phyloP scores from a whole-genome alignment of 2,888 invertebrate genomes.

The Caenorhabditis sulstoni region DNA sequence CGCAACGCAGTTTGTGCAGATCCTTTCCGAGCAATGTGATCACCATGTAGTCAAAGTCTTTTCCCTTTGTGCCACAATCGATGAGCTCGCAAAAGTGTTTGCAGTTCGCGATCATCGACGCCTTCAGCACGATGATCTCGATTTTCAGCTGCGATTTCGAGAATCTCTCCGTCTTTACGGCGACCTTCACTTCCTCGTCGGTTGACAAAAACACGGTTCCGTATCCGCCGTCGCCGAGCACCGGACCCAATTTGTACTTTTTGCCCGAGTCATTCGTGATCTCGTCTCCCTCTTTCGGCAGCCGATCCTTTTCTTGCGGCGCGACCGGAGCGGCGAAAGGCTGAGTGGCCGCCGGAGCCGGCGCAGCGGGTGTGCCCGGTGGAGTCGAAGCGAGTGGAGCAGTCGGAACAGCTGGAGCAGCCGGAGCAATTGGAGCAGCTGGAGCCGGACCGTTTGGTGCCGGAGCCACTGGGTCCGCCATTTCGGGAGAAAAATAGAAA shows the following conservation, averaged over 20 bases:
- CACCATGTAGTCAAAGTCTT: slow-evolving; percentile 71
- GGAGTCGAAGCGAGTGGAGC: no score
- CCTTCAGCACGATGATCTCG: slow-evolving; percentile 71
- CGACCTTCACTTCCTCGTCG: slow-evolving; percentile 64
- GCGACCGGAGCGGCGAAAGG: background rate
- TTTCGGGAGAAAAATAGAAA: background rate
- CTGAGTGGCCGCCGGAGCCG: background rate
- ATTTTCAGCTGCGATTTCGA: slow-evolving; percentile 71
- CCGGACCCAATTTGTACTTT: slow-evolving; percentile 61
- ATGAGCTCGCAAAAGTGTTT: slow-evolving; percentile 71
- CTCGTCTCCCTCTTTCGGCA: slow-evolving; percentile 56
- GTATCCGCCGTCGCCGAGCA: slow-evolving; percentile 74
- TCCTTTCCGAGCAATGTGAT: slow-evolving; percentile 73
- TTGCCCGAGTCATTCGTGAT: slow-evolving; percentile 49
- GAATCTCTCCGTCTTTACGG: slow-evolving; percentile 75
- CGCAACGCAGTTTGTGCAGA: slow-evolving; percentile 71
- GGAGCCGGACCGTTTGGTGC: no score
- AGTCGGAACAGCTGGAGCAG: background rate
- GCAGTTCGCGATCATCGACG: slow-evolving; percentile 61
- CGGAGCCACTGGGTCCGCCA: background rate
- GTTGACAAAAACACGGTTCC: slow-evolving; percentile 66
- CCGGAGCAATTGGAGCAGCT: no score
- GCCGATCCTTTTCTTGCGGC: slow-evolving; percentile 44
- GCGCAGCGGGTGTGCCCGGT: background rate
- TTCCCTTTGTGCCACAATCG: slow-evolving; percentile 69